A percentile compares a stretch with the other conserved stretches of the same genome.
Evolutionary conservation across 2,113 vertebrate genomes (phyloP).

Genomic region (Rhinichthys klamathensis): DNA sequence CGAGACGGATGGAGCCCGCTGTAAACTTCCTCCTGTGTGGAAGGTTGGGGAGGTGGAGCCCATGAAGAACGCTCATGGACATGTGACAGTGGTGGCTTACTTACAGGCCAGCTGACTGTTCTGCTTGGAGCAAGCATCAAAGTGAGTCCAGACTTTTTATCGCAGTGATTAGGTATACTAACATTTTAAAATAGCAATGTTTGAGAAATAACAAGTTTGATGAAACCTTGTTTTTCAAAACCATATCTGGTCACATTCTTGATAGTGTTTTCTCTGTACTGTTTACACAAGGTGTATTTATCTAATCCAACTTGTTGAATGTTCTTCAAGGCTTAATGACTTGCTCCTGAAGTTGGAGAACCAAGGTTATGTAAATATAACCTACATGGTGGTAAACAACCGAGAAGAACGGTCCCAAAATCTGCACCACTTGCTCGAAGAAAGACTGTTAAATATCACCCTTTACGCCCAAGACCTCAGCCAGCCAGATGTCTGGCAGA

Average conservation of each 20-base stretch:
- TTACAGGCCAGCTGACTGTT: conserved; percentile 92
- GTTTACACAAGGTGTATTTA: background rate
- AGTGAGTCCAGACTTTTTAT: conserved; percentile 68
- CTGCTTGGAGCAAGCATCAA: conserved; percentile 90
- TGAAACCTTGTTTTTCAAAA: background rate
- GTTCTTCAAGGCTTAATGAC: conserved; percentile 76
- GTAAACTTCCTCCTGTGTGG: conserved; percentile 83
- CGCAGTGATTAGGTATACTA: background rate
- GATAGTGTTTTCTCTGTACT: background rate
- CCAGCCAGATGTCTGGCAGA: conserved; percentile 85
- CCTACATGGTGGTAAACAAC: conserved; percentile 88
- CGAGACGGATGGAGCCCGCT: conserved; percentile 74
- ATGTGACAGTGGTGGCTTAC: conserved; percentile 87
- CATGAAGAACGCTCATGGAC: conserved; percentile 80
- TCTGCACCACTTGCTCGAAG: conserved; percentile 75
- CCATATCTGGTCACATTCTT: conserved; percentile 4
- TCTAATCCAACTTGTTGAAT: background rate
- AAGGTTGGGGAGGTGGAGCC: conserved; percentile 79
- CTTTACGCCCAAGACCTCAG: conserved; percentile 85
- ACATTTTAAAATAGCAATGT: background rate
- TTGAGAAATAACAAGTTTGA: background rate
- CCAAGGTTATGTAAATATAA: conserved; percentile 82
- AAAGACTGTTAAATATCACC: conserved; percentile 78
- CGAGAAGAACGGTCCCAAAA: conserved; percentile 74
- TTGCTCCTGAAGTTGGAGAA: conserved; percentile 85